phyloP scores from a whole-genome alignment of 2,797 vertebrate species.

The Salmo trutta region DNA sequence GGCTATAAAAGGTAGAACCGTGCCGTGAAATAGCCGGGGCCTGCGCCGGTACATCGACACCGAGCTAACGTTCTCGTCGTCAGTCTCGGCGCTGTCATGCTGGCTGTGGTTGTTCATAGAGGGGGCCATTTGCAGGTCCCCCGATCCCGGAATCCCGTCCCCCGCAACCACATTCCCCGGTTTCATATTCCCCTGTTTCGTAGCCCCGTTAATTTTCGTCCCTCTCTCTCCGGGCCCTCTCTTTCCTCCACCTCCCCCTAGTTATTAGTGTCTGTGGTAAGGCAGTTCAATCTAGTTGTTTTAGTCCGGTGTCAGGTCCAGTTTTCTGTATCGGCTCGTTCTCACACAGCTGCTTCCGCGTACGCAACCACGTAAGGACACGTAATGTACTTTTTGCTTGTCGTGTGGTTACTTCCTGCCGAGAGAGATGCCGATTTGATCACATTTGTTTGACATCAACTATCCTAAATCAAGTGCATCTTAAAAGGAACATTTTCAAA shows the following conservation, averaged over 20 bases:
- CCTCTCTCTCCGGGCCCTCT: conserved; percentile 59
- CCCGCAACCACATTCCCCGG: conserved; percentile 51
- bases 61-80: conserved; percentile 90
- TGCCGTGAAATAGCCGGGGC: conserved; percentile 84
- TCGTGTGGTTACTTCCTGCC: conserved; percentile 31
- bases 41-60: conserved; percentile 89
- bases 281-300: conserved; percentile 41
- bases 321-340: conserved; percentile 66
- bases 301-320: conserved; percentile 51
- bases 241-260: conserved; percentile 59
- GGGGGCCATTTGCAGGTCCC: conserved; percentile 68
- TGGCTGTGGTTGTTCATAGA: conserved; percentile 55
- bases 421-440: background rate
- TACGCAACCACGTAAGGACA: conserved; percentile 73
- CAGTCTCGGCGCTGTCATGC: conserved; percentile 62
- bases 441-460: background rate
- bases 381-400: conserved; percentile 38
- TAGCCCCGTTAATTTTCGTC: conserved; percentile 69
- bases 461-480: too few species aligned
- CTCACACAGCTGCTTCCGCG: conserved; percentile 69
- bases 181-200: conserved; percentile 63
- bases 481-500: background rate
- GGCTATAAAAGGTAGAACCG: conserved; percentile 85
- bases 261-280: conserved; percentile 50
- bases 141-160: conserved; percentile 63